Conservation (phyloP, 1,140 invertebrate genomes). For the Mamestra configurata region DNA sequence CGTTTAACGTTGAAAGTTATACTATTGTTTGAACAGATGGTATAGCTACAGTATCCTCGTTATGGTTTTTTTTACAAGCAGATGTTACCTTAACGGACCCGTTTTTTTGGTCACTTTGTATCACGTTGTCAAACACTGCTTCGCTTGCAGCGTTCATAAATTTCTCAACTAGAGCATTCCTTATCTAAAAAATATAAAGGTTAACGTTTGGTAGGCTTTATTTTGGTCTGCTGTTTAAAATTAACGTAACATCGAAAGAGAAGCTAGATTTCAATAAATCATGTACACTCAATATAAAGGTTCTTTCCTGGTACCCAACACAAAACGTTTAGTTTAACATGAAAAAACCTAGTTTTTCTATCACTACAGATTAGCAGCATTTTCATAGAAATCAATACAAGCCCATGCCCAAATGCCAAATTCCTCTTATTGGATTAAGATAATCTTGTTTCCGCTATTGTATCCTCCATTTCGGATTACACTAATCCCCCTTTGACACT, state of each 20-base stretch:
- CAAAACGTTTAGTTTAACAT: not conserved
- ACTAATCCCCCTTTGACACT: constrained; percentile 9
- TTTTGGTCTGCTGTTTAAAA: no score
- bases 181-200: no score
- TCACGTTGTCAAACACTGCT: no score
- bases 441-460: not conserved
- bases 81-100: not conserved
- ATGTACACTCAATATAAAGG: no score
- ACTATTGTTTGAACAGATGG: not conserved
- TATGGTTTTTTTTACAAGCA: not conserved
- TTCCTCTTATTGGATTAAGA: constrained; percentile 5
- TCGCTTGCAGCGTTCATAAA: no score
- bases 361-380: not conserved
- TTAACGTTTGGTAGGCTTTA: no score
- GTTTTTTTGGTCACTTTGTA: no score
- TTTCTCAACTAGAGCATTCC: no score
- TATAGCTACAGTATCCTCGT: not conserved
- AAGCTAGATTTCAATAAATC: no score
- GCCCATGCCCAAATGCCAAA: not conserved
- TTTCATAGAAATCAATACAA: not conserved
- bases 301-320: no score
- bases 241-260: no score
- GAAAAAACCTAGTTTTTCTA: not conserved
- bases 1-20: no score
- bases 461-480: not conserved